Percentiles rank a stretch among this genome's conserved stretches.
phyloP scores from a whole-genome alignment of 2,797 vertebrate species.

The Lycodopsis pacificus region DNA sequence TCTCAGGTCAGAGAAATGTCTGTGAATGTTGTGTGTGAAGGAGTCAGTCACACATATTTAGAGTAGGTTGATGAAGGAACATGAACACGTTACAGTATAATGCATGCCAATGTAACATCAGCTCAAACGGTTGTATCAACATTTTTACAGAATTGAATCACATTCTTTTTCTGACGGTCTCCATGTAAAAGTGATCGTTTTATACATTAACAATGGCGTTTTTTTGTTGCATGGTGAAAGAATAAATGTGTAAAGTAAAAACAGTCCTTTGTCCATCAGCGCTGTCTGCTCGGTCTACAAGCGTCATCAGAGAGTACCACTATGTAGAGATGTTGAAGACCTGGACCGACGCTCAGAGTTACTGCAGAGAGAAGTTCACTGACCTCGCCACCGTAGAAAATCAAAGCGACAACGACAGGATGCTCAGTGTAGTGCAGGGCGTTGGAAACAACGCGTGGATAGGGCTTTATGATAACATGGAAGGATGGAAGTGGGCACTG shows the following conservation, averaged over 20 bases:
- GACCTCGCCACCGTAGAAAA: conserved; percentile 60
- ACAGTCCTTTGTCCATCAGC: conserved; percentile 24
- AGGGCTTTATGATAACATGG: conserved; percentile 51
- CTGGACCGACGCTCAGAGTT: conserved; percentile 63
- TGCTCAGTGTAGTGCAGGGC: neutral
- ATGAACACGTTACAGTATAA: no score
- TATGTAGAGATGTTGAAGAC: conserved; percentile 26
- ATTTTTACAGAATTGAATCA: no score
- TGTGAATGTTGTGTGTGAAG: neutral
- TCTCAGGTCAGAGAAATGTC: conserved; percentile 39
- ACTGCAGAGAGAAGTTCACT: conserved; percentile 60
- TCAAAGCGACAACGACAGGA: neutral
- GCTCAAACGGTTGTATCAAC: no score
- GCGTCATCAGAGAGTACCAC: conserved; percentile 31
- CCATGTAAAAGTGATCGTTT: no score
- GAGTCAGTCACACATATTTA: neutral
- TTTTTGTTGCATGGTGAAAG: neutral
- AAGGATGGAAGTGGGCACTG: conserved; percentile 61
- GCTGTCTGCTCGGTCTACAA: conserved; percentile 1
- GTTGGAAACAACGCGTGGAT: conserved; percentile 36
- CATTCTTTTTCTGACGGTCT: no score
- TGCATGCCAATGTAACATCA: no score
- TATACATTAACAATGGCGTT: neutral
- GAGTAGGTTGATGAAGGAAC: no score
- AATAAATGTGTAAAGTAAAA: neutral